A percentile compares a stretch with the other conserved stretches of the same genome.
Evolutionary conservation across 2,113 vertebrate genomes (phyloP).

Genomic region (Sinocyclocheilus grahami): DNA sequence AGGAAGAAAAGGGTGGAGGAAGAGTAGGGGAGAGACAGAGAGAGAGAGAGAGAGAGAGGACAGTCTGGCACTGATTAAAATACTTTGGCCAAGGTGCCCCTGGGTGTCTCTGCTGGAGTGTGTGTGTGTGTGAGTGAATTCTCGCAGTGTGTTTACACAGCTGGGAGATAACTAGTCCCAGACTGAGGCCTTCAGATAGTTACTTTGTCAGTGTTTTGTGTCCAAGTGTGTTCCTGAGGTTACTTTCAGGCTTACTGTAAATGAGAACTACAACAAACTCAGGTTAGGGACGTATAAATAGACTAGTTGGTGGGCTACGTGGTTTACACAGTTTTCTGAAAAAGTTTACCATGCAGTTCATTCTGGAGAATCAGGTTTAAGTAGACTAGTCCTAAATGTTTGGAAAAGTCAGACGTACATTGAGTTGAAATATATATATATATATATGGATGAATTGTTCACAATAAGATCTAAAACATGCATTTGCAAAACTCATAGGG

Average conservation of each 20-base stretch:
- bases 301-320: background rate
- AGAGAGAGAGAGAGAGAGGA: conserved; percentile 3
- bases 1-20: no score
- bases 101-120: conserved; percentile 31
- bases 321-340: no score
- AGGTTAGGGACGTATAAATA: background rate
- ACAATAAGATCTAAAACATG: no score
- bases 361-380: no score
- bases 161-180: conserved; percentile 55
- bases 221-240: background rate
- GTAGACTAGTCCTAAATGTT: no score
- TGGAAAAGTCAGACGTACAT: no score
- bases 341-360: no score
- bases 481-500: no score
- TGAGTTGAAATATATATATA: no score
- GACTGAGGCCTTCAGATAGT: conserved; percentile 19
- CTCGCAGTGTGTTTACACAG: conserved; percentile 55
- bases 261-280: background rate
- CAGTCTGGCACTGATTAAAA: conserved; percentile 58
- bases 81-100: conserved; percentile 43
- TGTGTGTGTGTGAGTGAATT: conserved; percentile 5
- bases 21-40: no score
- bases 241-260: background rate
- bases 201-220: background rate
- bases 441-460: no score